These are phyloP conservation scores for Sylvia borin DNA, from an alignment of 2,797 vertebrate genomes.

Conservation along the genomic window DNA sequence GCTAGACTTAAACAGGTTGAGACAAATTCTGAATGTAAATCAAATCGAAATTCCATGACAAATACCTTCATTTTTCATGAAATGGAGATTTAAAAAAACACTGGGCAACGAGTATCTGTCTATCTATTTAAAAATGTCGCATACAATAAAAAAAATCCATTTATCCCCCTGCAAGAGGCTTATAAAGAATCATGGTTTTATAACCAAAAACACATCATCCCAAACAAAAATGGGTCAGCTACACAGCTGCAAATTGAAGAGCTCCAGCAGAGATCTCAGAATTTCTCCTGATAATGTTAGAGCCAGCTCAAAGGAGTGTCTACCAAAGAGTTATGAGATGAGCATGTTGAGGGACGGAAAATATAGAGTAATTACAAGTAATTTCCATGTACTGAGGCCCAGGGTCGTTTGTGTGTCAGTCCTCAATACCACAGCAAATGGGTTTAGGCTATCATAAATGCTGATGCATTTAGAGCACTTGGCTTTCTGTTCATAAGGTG, in stretches of 20 bases:
- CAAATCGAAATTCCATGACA: slow-evolving; percentile 42
- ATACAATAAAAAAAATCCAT: slow-evolving; percentile 50
- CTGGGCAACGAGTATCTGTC: slow-evolving; percentile 46
- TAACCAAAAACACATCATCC: slow-evolving; percentile 58
- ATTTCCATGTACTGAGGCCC: slow-evolving; percentile 49
- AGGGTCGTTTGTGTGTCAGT: slow-evolving; percentile 31
- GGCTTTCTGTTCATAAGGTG: slow-evolving; percentile 25
- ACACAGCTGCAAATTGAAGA: slow-evolving; percentile 36
- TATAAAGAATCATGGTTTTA: slow-evolving; percentile 66
- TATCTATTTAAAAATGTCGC: slow-evolving; percentile 45
- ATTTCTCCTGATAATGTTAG: slow-evolving; percentile 18
- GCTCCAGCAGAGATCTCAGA: slow-evolving; percentile 35
- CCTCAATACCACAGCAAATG: slow-evolving; percentile 58
- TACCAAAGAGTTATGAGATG: slow-evolving; percentile 26
- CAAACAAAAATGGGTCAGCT: slow-evolving; percentile 44
- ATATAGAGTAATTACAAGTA: slow-evolving; percentile 59
- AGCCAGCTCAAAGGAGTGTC: slow-evolving; percentile 21
- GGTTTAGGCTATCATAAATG: not conserved
- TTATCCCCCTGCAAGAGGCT: slow-evolving; percentile 24
- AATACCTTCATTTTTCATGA: slow-evolving; percentile 65
- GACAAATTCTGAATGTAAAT: slow-evolving; percentile 63
- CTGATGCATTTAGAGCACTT: slow-evolving; percentile 28
- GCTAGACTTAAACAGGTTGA: not conserved
- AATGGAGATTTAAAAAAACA: slow-evolving; percentile 67
- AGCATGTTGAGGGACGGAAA: slow-evolving; percentile 39